Percentiles rank a stretch among this genome's conserved stretches.
Conservation (phyloP, 2,888 invertebrate genomes). For the Drosophila colorata region DNA sequence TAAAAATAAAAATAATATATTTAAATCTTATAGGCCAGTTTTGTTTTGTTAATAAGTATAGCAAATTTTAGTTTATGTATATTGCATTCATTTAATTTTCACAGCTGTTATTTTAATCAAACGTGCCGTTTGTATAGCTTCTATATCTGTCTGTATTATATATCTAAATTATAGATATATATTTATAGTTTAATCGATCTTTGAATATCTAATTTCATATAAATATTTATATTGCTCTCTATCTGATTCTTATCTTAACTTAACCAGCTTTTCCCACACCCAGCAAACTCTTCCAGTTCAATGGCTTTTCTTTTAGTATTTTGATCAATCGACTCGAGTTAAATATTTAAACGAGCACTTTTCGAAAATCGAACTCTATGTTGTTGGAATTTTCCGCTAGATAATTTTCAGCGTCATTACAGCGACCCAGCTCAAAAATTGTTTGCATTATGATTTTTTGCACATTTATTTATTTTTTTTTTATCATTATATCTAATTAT, state of each 20-base stretch:
- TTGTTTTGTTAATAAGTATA: no score
- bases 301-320: conserved; percentile 27
- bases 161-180: no score
- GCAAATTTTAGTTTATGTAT: no score
- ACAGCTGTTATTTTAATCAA: no score
- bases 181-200: background rate
- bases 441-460: conserved; percentile 68
- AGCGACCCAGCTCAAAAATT: conserved; percentile 48
- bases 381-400: conserved; percentile 44
- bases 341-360: conserved; percentile 52
- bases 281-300: conserved; percentile 38
- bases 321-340: conserved; percentile 19
- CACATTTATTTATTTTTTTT: conserved; percentile 14
- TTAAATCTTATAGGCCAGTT: no score
- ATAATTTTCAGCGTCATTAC: conserved; percentile 69
- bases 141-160: no score
- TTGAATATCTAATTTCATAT: no score
- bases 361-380: conserved; percentile 27
- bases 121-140: no score
- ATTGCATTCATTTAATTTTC: no score
- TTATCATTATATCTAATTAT: conserved; percentile 80
- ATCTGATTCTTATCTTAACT: conserved; percentile 13
- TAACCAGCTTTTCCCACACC: conserved; percentile 13
- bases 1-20: background rate
- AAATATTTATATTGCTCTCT: background rate